Evolutionary conservation across 2,113 vertebrate genomes (phyloP).

Genomic region (Carettochelys insculpta): DNA sequence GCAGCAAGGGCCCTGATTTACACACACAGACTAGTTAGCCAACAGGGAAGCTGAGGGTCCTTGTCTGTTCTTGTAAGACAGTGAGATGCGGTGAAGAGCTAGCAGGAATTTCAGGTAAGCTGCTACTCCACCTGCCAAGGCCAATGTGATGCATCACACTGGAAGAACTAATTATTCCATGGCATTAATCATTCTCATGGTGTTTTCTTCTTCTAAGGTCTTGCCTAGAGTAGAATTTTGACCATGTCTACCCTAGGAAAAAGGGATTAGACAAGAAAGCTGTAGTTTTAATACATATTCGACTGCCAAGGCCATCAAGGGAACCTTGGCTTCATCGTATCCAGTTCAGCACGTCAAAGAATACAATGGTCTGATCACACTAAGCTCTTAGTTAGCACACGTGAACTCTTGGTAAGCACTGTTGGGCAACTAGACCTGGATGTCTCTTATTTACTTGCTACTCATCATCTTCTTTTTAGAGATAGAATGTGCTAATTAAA

Average conservation of each 20-base stretch:
- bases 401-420: too few relatives aligned
- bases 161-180: conserved; percentile 45
- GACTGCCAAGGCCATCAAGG: background rate
- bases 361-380: background rate
- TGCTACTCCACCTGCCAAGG: conserved; percentile 57
- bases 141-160: conserved; percentile 23
- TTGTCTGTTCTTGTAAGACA: conserved; percentile 58
- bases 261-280: background rate
- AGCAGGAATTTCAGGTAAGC: conserved; percentile 49
- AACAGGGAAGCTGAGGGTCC: conserved; percentile 40
- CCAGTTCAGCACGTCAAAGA: background rate
- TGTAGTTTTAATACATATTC: background rate
- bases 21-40: conserved; percentile 46
- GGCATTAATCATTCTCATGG: background rate
- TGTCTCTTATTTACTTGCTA: conserved; percentile 61
- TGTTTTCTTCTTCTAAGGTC: background rate
- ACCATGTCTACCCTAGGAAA: background rate
- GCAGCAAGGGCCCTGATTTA: conserved; percentile 58
- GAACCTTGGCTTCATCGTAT: background rate
- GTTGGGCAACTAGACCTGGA: conserved; percentile 29
- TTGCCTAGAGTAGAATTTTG: background rate
- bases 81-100: background rate
- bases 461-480: conserved; percentile 63
- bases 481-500: conserved; percentile 62
- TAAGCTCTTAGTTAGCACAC: background rate